phyloP scores from a whole-genome alignment of 2,888 invertebrate species.

The Hipparchia sbordonii region DNA sequence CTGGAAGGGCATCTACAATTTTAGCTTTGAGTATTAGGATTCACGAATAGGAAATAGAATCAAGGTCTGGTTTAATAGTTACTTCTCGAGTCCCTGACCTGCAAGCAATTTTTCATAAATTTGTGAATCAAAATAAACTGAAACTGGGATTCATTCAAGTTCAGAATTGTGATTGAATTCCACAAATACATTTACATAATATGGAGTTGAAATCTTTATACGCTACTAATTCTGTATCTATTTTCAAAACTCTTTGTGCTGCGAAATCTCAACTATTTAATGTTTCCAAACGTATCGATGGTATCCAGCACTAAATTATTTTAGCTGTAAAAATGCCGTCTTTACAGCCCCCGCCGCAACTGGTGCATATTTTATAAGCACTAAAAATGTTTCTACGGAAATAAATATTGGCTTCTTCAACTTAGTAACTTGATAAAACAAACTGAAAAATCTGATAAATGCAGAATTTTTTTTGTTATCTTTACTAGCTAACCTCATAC shows the following conservation, averaged over 20 bases:
- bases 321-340: conserved; percentile 55
- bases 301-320: conserved; percentile 56
- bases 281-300: conserved; percentile 58
- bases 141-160: too few species aligned
- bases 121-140: too few species aligned
- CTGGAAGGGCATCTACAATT: too few species aligned
- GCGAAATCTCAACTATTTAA: conserved; percentile 50
- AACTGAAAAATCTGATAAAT: background rate
- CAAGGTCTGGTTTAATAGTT: too few species aligned
- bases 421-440: background rate
- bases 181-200: too few species aligned
- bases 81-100: too few species aligned
- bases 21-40: too few species aligned
- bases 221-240: conserved; percentile 1
- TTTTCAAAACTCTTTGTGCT: conserved; percentile 18
- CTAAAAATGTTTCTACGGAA: conserved; percentile 42
- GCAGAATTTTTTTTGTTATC: background rate
- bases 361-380: conserved; percentile 42
- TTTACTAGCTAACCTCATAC: background rate
- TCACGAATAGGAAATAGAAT: too few species aligned
- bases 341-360: conserved; percentile 56
- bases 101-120: too few species aligned
- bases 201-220: background rate
- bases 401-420: background rate
- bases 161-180: too few species aligned